These are phyloP conservation scores for Orthonevra nobilis DNA, from an alignment of 2,888 invertebrate genomes.

Conservation along the genomic window DNA sequence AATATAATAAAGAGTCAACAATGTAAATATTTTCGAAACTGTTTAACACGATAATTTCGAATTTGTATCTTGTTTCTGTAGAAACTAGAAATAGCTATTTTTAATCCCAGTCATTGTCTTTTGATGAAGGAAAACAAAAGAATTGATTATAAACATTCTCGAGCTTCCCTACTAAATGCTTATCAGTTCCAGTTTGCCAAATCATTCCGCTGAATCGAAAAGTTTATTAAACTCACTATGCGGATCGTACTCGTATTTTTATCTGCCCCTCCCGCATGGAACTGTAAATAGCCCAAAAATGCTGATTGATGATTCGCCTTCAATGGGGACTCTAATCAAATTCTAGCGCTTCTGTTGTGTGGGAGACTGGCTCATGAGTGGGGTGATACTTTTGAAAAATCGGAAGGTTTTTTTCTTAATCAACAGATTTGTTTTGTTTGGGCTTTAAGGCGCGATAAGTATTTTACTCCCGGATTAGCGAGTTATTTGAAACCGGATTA, in stretches of 20 bases:
- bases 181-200: neutral
- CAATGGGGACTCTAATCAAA: constrained; percentile 18
- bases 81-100: no score
- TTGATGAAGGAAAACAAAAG: neutral
- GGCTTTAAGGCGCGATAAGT: constrained; percentile 27
- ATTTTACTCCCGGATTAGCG: constrained; percentile 29
- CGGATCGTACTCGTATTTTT: neutral
- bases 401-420: constrained; percentile 41
- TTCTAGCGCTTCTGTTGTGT: constrained; percentile 13
- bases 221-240: constrained; percentile 34
- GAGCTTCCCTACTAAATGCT: neutral
- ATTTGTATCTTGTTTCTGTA: no score
- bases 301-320: neutral
- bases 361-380: constrained; percentile 25
- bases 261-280: constrained; percentile 14
- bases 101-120: no score
- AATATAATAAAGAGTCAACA: no score
- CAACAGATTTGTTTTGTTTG: constrained; percentile 25
- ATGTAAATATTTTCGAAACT: no score
- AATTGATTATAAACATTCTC: neutral
- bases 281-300: neutral
- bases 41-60: no score
- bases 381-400: constrained; percentile 22
- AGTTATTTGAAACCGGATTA: constrained; percentile 16
- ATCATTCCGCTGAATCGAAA: constrained; percentile 7